Percentiles rank a stretch among this genome's conserved stretches.
Evolutionary conservation across 2,797 vertebrate species (phyloP).

Genomic region (Enteromius radiatus): DNA sequence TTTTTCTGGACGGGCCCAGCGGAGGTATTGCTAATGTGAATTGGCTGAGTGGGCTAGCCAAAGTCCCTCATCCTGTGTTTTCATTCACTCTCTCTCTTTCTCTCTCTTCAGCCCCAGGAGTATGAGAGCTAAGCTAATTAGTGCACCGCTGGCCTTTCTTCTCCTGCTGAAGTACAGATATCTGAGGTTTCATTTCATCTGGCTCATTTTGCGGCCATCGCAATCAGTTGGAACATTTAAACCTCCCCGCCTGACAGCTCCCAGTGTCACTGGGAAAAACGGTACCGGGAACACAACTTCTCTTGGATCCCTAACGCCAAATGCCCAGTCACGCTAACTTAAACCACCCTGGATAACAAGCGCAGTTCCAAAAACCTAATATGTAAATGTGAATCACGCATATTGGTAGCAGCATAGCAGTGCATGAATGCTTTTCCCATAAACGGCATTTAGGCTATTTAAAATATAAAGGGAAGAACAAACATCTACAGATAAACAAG

Average conservation of each 20-base stretch:
- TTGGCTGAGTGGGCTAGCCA: conserved; percentile 50
- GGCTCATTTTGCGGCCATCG: conserved; percentile 22
- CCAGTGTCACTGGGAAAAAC: conserved; percentile 34
- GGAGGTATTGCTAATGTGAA: conserved; percentile 56
- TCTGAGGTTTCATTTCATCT: conserved; percentile 33
- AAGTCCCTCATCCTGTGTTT: conserved; percentile 50
- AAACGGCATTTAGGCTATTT: conserved; percentile 4
- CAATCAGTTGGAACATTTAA: conserved; percentile 43
- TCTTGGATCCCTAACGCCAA: conserved; percentile 13
- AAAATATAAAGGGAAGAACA: conserved; percentile 8
- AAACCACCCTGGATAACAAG: conserved; percentile 27
- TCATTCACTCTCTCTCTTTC: conserved; percentile 48
- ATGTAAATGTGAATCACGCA: conserved; percentile 11
- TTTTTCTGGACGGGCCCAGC: conserved; percentile 51
- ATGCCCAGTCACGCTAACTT: conserved; percentile 28
- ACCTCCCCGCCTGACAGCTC: background rate
- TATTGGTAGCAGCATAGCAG: conserved; percentile 7
- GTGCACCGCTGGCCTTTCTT: conserved; percentile 15
- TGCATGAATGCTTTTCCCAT: background rate
- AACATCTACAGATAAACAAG: conserved; percentile 7
- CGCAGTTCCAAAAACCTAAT: background rate
- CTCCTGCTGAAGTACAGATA: conserved; percentile 15
- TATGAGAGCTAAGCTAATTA: conserved; percentile 43
- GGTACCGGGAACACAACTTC: background rate
- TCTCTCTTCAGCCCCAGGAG: conserved; percentile 23